Evolutionary conservation across 2,888 invertebrate genomes (phyloP).

Genomic region (Heliconius erato): DNA sequence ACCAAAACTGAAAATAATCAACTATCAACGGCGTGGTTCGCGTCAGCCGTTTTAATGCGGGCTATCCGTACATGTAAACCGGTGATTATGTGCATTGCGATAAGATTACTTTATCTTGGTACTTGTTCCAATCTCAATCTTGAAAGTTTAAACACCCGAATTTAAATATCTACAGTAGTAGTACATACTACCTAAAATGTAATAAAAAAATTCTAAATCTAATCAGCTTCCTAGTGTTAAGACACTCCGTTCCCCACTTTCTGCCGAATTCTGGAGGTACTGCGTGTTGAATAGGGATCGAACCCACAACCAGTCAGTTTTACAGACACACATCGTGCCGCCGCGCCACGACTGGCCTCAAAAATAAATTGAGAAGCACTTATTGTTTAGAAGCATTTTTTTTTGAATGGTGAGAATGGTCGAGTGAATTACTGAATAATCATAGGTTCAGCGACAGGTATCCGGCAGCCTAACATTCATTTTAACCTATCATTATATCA

Average conservation of each 20-base stretch:
- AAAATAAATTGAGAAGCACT: no score
- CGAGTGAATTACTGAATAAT: constrained; percentile 42
- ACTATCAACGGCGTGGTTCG: constrained; percentile 63
- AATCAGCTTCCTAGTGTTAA: no score
- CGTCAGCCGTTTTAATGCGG: constrained; percentile 65
- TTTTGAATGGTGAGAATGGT: constrained; percentile 29
- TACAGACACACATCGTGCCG: no score
- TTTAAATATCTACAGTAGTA: constrained; percentile 31
- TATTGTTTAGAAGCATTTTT: constrained; percentile 26
- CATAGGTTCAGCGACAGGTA: constrained; percentile 41
- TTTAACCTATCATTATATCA: constrained; percentile 51
- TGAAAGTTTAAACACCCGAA: constrained; percentile 39
- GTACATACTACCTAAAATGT: no score
- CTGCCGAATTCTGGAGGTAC: no score
- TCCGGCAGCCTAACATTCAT: constrained; percentile 54
- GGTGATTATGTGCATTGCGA: constrained; percentile 66
- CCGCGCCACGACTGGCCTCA: no score
- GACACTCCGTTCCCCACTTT: no score
- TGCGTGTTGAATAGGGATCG: no score
- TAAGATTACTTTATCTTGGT: constrained; percentile 57
- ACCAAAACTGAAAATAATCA: constrained; percentile 76
- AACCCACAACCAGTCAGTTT: no score
- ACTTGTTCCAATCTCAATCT: constrained; percentile 43
- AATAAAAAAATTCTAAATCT: no score
- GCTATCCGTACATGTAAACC: constrained; percentile 73